Evolutionary conservation across 2,113 vertebrate genomes (phyloP), one percentile per base, ranked within the genome.

Genomic region (Diadophis punctatus): DNA sequence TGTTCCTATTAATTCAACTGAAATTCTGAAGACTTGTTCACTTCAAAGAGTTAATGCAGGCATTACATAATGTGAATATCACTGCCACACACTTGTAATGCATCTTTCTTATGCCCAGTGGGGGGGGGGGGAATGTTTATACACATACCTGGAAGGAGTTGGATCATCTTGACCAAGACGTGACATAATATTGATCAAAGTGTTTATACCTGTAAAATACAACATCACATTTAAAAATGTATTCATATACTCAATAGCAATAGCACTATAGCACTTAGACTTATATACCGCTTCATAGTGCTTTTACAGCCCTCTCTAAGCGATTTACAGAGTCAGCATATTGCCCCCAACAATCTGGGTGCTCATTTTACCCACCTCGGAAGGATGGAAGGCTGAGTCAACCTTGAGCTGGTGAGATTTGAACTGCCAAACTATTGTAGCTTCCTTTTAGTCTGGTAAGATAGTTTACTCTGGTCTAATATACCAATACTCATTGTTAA

Each of bases 131-230:
- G 3, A n/a, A 46, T 48, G 14, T 23, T 52, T 53, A 55, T 93
- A 93, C 94, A 63, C 90, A 96, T 98, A 99, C 99, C 99, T 99
- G 96, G 99, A 99, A 93, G 99, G 99, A 96, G 99, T 98, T 90
- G 99, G 99, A 96, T 99, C 99, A 89, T 99, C 99, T 97, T 99
- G 99, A 88, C 99, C 99, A 96, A 99, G 98, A n/a, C 99, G 98
- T 90, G 99, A 99, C 99, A 99, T 99, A 96, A 99, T 99, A 97
- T 99, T 99, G 97, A 99, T 99, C 97, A 99, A 95, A 0, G 99
- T 99, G 96, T 99, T 99, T 97, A 99, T 99, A 91, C 99, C 99
- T 99, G 97, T 51, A 5, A 93, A 95, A 93, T 63, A 94, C 87
- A 96, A 56, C 7, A 34, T 93, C 94, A 3, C 7, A 89, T 92